Evolutionary conservation across 1,140 invertebrate genomes (phyloP), one percentile per base, ranked within the genome.

Genomic region (Aphelinus atriplicis): DNA sequence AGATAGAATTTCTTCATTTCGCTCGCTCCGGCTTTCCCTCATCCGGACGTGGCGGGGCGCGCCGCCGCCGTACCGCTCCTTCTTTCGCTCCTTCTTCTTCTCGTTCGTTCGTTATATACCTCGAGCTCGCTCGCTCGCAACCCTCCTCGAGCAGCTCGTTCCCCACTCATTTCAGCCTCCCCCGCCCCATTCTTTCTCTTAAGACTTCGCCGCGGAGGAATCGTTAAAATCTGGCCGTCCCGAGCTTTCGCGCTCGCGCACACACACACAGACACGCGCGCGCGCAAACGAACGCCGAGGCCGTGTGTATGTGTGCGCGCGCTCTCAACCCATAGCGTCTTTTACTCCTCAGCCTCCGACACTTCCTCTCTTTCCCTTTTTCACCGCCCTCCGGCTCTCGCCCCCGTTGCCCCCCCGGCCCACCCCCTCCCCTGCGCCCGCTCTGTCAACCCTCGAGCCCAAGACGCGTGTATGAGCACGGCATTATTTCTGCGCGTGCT

Each of bases 1-100:
- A 88, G 86, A 88, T 87, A 88, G 86, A 88, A 88, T 88, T 88
- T 88, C 86, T 88, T 88, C 86, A 88, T 88, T 88, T 88, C 86
- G 82, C 75, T 71, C 85, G 84, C 78, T 80, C 78, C 79, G 77
- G 78, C 76, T 79, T 81, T 80, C 76, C 79, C 79, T 76, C 79
- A 74, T 73, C 68, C 70, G 26, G 26, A 26, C 26, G 26, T 26
- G 26, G 26, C 26, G 26, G 26, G 26, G 26, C 26, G 26, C 26
- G 72, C 77, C 77, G 75, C 50, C 26, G 43, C 60, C 10, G 42
- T 51, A 71, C 56, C 61, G 72, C 73, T 66, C 7, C 45, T 61
- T 55, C 65, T 75, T 69, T 60, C 71, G 69, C 51, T 64, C 48
- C 50, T 45, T n/a, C 4, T 77, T 78, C 65, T 78, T 72, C 76